phyloP scores from a whole-genome alignment of 2,113 vertebrate species.

The Furnarius figulus region DNA sequence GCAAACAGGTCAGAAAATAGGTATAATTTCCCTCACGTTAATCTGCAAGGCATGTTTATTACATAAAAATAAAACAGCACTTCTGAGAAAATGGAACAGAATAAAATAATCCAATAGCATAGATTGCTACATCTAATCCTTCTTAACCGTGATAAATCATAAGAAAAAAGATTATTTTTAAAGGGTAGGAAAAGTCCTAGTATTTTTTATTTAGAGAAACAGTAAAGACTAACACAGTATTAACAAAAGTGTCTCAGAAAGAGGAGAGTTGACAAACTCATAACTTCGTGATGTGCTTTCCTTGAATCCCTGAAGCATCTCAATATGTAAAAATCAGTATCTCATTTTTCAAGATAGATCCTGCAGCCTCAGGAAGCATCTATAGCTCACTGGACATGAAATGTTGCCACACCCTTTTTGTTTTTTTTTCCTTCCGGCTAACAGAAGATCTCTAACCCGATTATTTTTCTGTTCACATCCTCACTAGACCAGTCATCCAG shows the following conservation, averaged over 20 bases:
- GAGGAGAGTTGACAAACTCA: not conserved
- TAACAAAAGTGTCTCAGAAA: not conserved
- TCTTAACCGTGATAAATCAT: not conserved
- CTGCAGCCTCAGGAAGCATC: not conserved
- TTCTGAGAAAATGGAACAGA: not conserved
- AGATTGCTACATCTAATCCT: not conserved
- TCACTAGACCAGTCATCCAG: not conserved
- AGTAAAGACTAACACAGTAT: not conserved
- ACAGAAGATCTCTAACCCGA: not conserved
- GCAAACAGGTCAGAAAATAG: constrained; percentile 2
- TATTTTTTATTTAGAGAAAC: not conserved
- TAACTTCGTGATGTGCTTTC: not conserved
- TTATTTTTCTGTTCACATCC: not conserved
- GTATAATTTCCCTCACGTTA: not conserved
- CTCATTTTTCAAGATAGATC: constrained; percentile 24
- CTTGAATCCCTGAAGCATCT: not conserved
- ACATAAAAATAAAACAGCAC: not conserved
- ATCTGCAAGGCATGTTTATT: not conserved
- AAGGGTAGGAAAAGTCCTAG: not conserved
- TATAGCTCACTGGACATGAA: not conserved
- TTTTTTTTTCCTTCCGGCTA: not conserved
- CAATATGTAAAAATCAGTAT: not conserved
- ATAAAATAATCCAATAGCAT: not conserved
- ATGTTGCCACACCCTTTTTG: not conserved
- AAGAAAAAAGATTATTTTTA: not conserved